Conservation (phyloP, 1,140 invertebrate genomes). For the Notospermus geniculatus region DNA sequence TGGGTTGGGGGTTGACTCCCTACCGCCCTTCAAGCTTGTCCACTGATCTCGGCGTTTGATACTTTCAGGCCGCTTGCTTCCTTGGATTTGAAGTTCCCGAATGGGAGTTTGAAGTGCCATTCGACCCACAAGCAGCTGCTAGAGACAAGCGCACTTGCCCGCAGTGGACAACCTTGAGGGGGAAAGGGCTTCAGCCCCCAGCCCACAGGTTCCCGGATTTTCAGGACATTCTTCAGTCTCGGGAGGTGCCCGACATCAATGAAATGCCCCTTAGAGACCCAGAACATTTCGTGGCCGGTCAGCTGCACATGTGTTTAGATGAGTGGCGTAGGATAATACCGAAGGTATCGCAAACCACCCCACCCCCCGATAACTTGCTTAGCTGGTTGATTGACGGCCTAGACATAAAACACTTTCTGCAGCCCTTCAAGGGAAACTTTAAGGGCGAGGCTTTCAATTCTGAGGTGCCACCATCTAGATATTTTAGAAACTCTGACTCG, state of each 20-base stretch:
- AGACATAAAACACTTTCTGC: conserved; percentile 15
- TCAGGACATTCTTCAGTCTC: background rate
- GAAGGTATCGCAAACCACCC: background rate
- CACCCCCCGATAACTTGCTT: background rate
- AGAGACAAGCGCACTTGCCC: conserved; percentile 5
- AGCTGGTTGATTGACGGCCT: conserved; percentile 15
- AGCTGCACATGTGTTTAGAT: conserved; percentile 6
- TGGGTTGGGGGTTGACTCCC: too few relatives aligned
- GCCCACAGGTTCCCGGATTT: background rate
- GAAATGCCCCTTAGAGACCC: conserved; percentile 7
- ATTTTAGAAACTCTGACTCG: background rate
- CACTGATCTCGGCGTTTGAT: too few relatives aligned
- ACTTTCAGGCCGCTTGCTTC: background rate
- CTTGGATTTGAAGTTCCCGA: background rate
- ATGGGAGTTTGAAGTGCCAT: conserved; percentile 6
- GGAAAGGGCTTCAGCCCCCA: conserved; percentile 10
- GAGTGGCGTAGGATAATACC: background rate
- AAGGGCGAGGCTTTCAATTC: conserved; percentile 11
- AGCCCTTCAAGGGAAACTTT: conserved; percentile 20
- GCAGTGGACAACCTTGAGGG: conserved; percentile 15
- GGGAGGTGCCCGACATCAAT: background rate
- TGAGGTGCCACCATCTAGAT: background rate
- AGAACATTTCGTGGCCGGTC: conserved; percentile 16
- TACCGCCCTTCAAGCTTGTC: too few relatives aligned
- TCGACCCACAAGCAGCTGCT: background rate